phyloP scores from a whole-genome alignment of 2,113 vertebrate genomes.

The Apaloderma vittatum region DNA sequence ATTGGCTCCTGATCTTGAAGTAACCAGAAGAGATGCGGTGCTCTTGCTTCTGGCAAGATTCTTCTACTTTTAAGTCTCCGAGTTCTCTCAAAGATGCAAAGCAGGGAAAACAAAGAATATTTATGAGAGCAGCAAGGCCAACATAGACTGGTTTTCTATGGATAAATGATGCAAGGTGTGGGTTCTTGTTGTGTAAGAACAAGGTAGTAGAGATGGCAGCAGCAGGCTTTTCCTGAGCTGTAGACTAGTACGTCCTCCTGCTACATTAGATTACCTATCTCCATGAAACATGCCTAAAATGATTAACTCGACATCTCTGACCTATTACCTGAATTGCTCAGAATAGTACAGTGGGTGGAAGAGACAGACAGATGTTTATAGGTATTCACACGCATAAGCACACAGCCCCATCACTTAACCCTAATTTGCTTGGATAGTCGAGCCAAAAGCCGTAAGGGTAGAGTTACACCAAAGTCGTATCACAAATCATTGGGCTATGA shows the following conservation, averaged over 20 bases:
- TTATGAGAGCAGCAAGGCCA: neutral
- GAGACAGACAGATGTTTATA: neutral
- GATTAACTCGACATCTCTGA: neutral
- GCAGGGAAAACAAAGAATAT: neutral
- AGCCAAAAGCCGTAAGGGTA: neutral
- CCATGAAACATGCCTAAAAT: neutral
- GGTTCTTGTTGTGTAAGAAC: neutral
- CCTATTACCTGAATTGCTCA: neutral
- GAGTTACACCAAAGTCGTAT: neutral
- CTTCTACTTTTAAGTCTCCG: neutral
- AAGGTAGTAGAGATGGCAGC: neutral
- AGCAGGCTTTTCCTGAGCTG: neutral
- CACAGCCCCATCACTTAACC: neutral
- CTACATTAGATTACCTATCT: neutral
- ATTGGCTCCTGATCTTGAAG: neutral
- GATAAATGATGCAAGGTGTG: neutral
- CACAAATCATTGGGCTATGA: neutral
- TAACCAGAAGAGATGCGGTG: neutral
- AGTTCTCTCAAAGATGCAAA: neutral
- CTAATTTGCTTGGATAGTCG: neutral
- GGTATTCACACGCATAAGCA: neutral
- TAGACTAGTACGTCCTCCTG: neutral
- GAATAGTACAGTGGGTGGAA: neutral
- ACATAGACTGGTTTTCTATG: neutral
- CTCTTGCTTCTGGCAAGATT: neutral